Evolutionary conservation across 2,797 vertebrate species (phyloP), one percentile per base, ranked within the genome.

Genomic region (Trachurus trachurus): DNA sequence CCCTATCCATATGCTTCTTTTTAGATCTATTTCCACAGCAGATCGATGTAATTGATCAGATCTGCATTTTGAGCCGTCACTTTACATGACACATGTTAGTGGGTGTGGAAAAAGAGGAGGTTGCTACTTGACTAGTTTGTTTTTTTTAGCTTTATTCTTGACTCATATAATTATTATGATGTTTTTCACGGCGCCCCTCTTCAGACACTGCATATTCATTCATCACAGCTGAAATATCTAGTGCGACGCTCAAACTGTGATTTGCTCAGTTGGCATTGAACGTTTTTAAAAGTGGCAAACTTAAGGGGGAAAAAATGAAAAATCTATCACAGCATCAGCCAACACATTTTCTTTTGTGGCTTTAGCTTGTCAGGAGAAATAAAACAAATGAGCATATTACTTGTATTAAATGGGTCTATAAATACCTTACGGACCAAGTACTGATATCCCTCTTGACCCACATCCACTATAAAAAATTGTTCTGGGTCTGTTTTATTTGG

Each of bases 341-440:
- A 66, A 31, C 3, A 67, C 13, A 37, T 54, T 62, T 76, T 83
- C 15, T 66, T 66, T 72, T 68, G 58, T 56, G 11, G 52, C 21
- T 74, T 29, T 13, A 57, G 61, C 72, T 64, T 81, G 65, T 68
- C 53, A 65, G 11, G 2, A 66, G 6, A 50, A 79, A 62, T 70
- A 34, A 70, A 76, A 60, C 40, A 65, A 82, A 71, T 74, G 49
- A 84, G 40, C 58, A 60, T 5, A 16, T 71, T 9, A 45, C 21
- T 65, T 60, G 6, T 50, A 71, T 64, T 71, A 67, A 84, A 79
- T 70, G 5, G 13, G 26, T 61, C 66, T 65, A 83, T 81, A 67
- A 85, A 79, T 83, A 62, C 39, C 65, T 58, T 39, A 57, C 53
- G 26, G 76, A 76, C 74, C 61, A 73, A 76, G 64, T 52, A 57